Base-by-base conservation (phyloP, 2,888 invertebrate genomes). In the Patella pellucida region DNA sequence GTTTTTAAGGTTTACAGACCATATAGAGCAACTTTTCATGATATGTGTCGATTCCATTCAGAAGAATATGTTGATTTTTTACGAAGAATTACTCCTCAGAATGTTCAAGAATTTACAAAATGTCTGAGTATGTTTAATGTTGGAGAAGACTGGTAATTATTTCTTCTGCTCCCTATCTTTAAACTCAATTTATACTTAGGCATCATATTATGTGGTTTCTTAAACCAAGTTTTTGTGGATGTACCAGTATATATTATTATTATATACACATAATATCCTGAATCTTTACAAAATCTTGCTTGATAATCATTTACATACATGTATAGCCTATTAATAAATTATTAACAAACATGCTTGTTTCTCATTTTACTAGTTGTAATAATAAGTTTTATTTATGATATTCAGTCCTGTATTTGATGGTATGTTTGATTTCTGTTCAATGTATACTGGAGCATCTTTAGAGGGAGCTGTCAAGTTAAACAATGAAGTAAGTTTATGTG, bases 51-150 rank as follows among this genome's bases (percentile, higher is more conserved):
- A 19, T 99, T 99, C 90, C 99, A 99, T 90, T 96, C 98, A 9
- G 97, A 98, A 87, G 99, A 99, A 86, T 99, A 99, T 88, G 96
- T 99, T 78, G 97, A 98, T 87, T 99, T 99, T 89, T 92, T 99
- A 16, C 96, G 97, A 91, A 94, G 96, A 88, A 98, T 99, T 0
- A 97, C 97, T 0, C 99, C 99, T 2, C 96, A 97, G 88, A 98
- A 97, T 91, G 95, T 98, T 76, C 96, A 97, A 90, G 94, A 93
- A 72, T 98, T 95, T 90, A 97, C 97, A 1, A 98, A 98, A 91
- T 96, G 96, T 88, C 92, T 99, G 11, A 94, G 95, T 52, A 96
- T 97, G 88, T 99, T 97, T 90, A 99, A 99, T 92, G 98, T 99
- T 1, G 99, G 99, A 0, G 99, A 99, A 90, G 99, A 99, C 90